phyloP scores from a whole-genome alignment of 2,113 vertebrate species.

The Pungitius pungitius region DNA sequence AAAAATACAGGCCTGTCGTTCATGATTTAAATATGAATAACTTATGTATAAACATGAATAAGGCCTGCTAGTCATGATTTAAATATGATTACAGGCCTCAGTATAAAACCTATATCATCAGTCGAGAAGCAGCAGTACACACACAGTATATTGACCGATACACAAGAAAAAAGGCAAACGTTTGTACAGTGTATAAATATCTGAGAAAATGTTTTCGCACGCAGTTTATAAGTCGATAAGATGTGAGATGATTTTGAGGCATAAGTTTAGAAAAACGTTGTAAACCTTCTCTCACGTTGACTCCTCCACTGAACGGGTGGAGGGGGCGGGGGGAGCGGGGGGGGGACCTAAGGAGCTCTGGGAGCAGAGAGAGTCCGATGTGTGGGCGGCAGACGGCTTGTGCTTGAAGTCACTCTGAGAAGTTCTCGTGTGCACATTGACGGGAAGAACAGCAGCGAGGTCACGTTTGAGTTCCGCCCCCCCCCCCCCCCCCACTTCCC shows the following conservation, averaged over 20 bases:
- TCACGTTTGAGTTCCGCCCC: constrained; percentile 8
- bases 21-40: constrained; percentile 83
- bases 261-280: constrained; percentile 58
- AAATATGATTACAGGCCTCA: constrained; percentile 80
- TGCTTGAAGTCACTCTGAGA: constrained; percentile 42
- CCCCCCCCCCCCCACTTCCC: not conserved
- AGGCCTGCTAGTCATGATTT: constrained; percentile 82
- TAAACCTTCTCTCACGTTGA: constrained; percentile 54
- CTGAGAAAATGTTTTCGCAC: constrained; percentile 59
- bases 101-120: constrained; percentile 72
- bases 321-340: too few species aligned
- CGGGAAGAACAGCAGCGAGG: constrained; percentile 22
- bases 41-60: constrained; percentile 73
- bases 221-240: constrained; percentile 49
- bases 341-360: constrained; percentile 43
- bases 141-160: constrained; percentile 45
- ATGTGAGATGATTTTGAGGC: constrained; percentile 49
- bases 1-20: constrained; percentile 79
- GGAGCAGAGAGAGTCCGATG: constrained; percentile 22
- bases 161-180: constrained; percentile 59
- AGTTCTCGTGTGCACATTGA: constrained; percentile 14
- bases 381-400: constrained; percentile 47
- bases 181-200: constrained; percentile 71
- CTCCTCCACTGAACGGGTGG: constrained; percentile 61
- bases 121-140: constrained; percentile 70